These are phyloP conservation scores for Chironomus striatipennis DNA, from an alignment of 1,140 invertebrate species.

Conservation along the genomic window DNA sequence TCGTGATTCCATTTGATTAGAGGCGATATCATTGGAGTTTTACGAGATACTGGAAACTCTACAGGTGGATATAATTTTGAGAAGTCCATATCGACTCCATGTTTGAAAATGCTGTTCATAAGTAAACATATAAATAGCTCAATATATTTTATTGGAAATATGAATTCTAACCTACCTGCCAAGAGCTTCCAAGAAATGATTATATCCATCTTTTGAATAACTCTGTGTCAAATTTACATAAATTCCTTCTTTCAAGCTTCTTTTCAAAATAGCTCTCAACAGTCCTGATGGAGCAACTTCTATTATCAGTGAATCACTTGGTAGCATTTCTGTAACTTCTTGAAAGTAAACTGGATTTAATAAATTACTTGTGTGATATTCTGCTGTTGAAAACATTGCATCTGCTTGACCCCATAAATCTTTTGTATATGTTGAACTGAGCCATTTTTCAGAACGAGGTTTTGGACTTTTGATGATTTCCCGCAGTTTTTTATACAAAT, in stretches of 20 bases:
- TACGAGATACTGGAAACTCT: constrained; percentile 67
- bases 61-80: constrained; percentile 54
- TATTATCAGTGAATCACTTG: constrained; percentile 66
- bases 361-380: constrained; percentile 91
- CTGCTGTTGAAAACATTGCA: constrained; percentile 78
- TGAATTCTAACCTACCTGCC: too few relatives aligned
- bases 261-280: constrained; percentile 57
- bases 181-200: constrained; percentile 58
- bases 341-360: constrained; percentile 78
- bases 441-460: constrained; percentile 65
- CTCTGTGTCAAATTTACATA: constrained; percentile 73
- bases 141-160: too few relatives aligned
- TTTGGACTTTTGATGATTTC: constrained; percentile 61
- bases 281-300: constrained; percentile 79
- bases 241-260: constrained; percentile 48
- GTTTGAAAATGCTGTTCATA: constrained; percentile 42
- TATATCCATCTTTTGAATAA: constrained; percentile 58
- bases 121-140: too few relatives aligned
- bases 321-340: constrained; percentile 67
- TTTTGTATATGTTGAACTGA: constrained; percentile 77
- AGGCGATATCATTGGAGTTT: constrained; percentile 67
- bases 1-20: constrained; percentile 86
- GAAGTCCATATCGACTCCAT: constrained; percentile 42
- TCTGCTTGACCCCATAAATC: constrained; percentile 59
- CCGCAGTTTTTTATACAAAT: constrained; percentile 59